A percentile compares a stretch with the other conserved stretches of the same genome.
Evolutionary conservation across 2,797 vertebrate genomes (phyloP).

Genomic region (Apodemus agrarius): DNA sequence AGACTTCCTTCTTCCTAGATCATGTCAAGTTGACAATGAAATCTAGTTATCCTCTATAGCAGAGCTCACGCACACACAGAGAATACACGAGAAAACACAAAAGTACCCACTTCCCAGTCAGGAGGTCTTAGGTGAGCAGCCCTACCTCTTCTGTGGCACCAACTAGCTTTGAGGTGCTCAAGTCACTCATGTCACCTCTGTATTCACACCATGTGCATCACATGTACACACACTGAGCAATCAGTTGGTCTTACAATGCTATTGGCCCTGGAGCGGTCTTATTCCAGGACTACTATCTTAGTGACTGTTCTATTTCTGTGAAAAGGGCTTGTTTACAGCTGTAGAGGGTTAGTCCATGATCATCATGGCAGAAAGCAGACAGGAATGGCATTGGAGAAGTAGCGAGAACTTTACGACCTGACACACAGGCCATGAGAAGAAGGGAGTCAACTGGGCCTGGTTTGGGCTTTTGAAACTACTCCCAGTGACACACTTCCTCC

Average conservation of each 20-base stretch:
- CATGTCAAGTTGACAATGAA: neutral
- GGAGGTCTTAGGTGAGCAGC: rapidly evolving
- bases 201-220: too few species aligned
- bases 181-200: too few species aligned
- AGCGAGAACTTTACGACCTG: neutral
- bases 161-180: rapidly evolving
- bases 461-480: neutral
- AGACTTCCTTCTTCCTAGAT: neutral
- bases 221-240: neutral
- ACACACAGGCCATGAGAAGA: neutral
- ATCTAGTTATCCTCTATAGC: neutral
- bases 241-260: neutral
- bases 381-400: neutral
- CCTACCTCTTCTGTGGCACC: neutral
- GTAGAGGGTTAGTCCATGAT: neutral
- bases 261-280: neutral
- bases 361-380: neutral
- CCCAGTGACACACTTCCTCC: neutral
- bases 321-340: neutral
- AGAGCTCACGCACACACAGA: neutral
- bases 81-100: neutral
- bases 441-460: neutral
- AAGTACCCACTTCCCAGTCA: neutral
- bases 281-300: neutral
- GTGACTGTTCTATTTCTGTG: neutral